Evolutionary conservation across 2,797 vertebrate genomes (phyloP), one percentile per base, ranked within the genome.

Genomic region (Eulemur mongoz): DNA sequence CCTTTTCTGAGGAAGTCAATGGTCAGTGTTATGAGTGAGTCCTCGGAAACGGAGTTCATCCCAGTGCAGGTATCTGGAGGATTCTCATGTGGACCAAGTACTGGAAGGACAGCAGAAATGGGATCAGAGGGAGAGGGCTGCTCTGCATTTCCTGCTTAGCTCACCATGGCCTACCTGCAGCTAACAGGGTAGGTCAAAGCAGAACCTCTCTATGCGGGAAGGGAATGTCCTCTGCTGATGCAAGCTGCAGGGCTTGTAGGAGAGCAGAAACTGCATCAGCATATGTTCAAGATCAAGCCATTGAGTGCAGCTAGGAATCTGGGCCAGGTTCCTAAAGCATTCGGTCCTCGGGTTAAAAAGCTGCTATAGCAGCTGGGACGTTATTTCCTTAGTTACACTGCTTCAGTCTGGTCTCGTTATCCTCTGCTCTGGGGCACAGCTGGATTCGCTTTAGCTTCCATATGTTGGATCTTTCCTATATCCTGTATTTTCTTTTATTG

Each of bases 81-180:
- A 8, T 70, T 30, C 63, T 82, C 4, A 0, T 50, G 78, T 48
- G 43, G 7, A 35, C 65, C 30, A 17, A 2, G 27, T n/a, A 6
- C 25, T 83, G 73, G 59, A 57, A 61, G 50, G 73, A 83, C 38
- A 40, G n/a, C 13, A 89, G 69, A 80, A 54, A 7, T 0, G 4
- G 0, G 2, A 20, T n/a, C 15, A 50, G 35, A 35, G 57, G 35
- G 32, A 14, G 35, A 12, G 2, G 23, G 7, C 70, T 9, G 27
- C 43, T 30, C n/a, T 13, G 32, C 38, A 14, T 70, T 25, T 83
- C 59, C 73, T 81, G 63, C 25, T 59, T 59, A 6, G 15, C 14
- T 81, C 43, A 9, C 79, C 0, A 1, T 11, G 18, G 23, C 59
- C 43, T 63, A 2, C 81, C 61, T 57, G 63, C 78, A 12, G 45